Base-by-base conservation (phyloP, 2,888 invertebrate species). In the Trachelus stipa region DNA sequence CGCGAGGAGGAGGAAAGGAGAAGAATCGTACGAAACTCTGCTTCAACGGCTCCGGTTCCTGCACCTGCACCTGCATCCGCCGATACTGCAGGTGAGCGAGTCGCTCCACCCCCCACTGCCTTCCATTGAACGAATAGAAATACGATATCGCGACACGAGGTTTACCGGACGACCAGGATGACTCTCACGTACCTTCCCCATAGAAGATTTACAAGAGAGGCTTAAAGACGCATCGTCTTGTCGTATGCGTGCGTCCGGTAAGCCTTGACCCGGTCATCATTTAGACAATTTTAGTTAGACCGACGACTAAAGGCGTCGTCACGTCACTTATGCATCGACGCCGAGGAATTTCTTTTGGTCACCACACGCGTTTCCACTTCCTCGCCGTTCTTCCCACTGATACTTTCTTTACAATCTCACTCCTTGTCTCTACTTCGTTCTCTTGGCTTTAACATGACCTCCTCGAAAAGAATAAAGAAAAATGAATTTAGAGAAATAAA, bases 1-100 rank as follows among this genome's bases (percentile, higher is more conserved):
- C 92, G 93, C 79, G 93, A 93, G 86, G 93, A 92, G 81, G 93
- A 93, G 88, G 93, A 93, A 86, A 90, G 90, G 89, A 88, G 90
- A 90, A 88, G 90, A 89, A 88, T 85, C 75, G 89, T 87, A 78
- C 86, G 90, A 87, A 90, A 85, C 85, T 89, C 90, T 77, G 88
- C 89, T 83, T 86, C 90, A 77, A 83, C 88, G 79, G 89, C 88
- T 84, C 87, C 90, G 83, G 89, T 88, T 85, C 85, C 90, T 79
- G 87, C 90, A 81, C 87, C 90, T 83, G 88, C 90, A 85, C 89
- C 90, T 87, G 88, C 90, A 87, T 89, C 90, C 84, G 88, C 90
- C 83, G 90, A 90, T 88, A 89, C 90, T 88, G 90, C 90, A 90
- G 90, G 90, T 90, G 90, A 90, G 90, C 90, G 90, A 90, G 90